phyloP scores from a whole-genome alignment of 2,888 invertebrate genomes.

The Mythimna vitellina region DNA sequence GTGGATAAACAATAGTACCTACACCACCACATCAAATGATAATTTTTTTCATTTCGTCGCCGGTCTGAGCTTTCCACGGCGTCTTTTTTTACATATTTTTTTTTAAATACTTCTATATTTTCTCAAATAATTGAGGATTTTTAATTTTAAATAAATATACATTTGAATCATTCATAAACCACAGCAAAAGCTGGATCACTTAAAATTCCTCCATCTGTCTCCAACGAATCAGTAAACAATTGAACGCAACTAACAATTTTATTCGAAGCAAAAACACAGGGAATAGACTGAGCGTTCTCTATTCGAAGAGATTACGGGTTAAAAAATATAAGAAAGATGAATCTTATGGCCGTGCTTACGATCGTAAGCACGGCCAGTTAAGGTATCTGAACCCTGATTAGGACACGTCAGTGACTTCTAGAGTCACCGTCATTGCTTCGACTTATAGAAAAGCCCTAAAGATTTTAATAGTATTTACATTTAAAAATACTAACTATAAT shows the following conservation, averaged over 20 bases:
- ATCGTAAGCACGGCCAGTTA: no score
- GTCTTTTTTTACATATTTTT: background rate
- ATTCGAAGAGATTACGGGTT: background rate
- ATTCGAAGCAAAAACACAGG: constrained; percentile 15
- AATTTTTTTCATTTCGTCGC: background rate
- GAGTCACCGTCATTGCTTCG: background rate
- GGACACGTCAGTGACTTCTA: background rate
- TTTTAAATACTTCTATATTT: background rate
- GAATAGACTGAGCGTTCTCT: background rate
- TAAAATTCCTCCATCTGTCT: constrained; percentile 9
- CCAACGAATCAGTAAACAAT: constrained; percentile 9
- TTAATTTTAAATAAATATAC: background rate
- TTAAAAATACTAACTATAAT: no score
- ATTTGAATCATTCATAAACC: constrained; percentile 14
- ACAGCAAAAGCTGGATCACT: background rate
- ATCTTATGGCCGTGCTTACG: no score
- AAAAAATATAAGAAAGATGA: background rate
- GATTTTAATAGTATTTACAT: no score
- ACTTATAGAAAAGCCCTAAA: background rate
- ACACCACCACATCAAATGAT: no score
- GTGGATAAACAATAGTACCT: no score
- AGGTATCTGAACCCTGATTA: background rate
- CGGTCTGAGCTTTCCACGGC: no score
- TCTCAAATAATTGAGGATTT: background rate
- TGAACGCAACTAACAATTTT: constrained; percentile 23